phyloP scores from a whole-genome alignment of 2,888 invertebrate species.

The Lampropteryx suffumata region DNA sequence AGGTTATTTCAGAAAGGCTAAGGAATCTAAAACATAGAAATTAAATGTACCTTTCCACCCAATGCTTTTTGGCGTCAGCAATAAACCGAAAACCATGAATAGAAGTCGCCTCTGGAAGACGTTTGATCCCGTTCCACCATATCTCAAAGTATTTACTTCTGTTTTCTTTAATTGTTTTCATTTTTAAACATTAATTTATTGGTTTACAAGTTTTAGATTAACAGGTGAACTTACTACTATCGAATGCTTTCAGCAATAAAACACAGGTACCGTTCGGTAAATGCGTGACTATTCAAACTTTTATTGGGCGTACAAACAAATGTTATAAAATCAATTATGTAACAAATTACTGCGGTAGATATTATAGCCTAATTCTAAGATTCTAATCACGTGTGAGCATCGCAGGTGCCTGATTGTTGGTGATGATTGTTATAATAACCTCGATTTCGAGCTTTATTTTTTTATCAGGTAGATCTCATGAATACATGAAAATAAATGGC shows the following conservation, averaged over 20 bases:
- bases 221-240: too few relatives aligned
- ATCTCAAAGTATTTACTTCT: constrained; percentile 61
- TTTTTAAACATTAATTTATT: constrained; percentile 1
- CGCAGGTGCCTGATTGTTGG: constrained; percentile 45
- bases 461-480: not conserved
- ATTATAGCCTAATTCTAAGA: constrained; percentile 10
- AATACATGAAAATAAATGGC: too few relatives aligned
- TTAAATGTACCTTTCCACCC: constrained; percentile 82
- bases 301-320: constrained; percentile 18
- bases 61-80: constrained; percentile 83
- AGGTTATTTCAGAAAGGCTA: too few relatives aligned
- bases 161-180: constrained; percentile 34
- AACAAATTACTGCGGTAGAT: constrained; percentile 11
- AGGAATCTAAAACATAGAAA: too few relatives aligned
- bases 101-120: constrained; percentile 75
- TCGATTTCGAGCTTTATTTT: too few relatives aligned
- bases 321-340: constrained; percentile 5
- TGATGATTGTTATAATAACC: constrained; percentile 3
- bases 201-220: not conserved
- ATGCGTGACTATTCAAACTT: not conserved
- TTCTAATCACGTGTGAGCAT: constrained; percentile 42
- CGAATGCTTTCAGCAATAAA: too few relatives aligned
- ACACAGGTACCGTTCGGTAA: too few relatives aligned
- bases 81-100: constrained; percentile 86
- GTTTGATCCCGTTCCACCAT: constrained; percentile 76